These are phyloP conservation scores for Zaprionus ornatus DNA, from an alignment of 1,140 invertebrate species.

Conservation along the genomic window DNA sequence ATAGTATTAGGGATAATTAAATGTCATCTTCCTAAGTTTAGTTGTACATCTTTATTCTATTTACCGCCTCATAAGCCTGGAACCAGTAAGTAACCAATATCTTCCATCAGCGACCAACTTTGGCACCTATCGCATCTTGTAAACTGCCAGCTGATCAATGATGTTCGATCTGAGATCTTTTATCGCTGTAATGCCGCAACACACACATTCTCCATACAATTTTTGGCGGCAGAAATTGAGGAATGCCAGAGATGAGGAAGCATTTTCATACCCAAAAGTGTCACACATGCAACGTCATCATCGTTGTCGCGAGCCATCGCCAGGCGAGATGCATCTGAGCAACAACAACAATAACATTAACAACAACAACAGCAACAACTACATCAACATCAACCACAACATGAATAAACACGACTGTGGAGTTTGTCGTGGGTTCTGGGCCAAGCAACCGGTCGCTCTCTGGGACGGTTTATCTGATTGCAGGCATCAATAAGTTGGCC, in stretches of 20 bases:
- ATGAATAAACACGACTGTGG: constrained; percentile 41
- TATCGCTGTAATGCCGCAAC: constrained; percentile 58
- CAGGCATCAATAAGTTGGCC: constrained; percentile 62
- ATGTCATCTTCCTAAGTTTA: too few relatives aligned
- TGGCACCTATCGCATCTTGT: constrained; percentile 34
- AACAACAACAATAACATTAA: constrained; percentile 27
- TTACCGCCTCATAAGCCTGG: neutral
- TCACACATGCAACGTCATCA: constrained; percentile 71
- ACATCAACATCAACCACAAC: constrained; percentile 27
- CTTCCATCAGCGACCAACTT: neutral
- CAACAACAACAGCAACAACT: constrained; percentile 32
- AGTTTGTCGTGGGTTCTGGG: constrained; percentile 12
- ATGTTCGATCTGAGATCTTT: constrained; percentile 49
- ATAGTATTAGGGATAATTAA: too few relatives aligned
- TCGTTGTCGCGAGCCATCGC: constrained; percentile 64
- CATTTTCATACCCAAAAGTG: constrained; percentile 59
- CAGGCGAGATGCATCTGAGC: constrained; percentile 54
- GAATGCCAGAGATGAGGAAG: constrained; percentile 72
- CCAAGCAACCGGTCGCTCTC: constrained; percentile 1
- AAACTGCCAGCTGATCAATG: constrained; percentile 42
- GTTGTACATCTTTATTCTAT: neutral
- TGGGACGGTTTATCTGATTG: constrained; percentile 52
- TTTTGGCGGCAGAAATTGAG: constrained; percentile 26
- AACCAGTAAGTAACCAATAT: neutral
- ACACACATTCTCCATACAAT: constrained; percentile 37